Base-by-base conservation (phyloP, 2,797 vertebrate genomes). In the Bovichtus diacanthus region DNA sequence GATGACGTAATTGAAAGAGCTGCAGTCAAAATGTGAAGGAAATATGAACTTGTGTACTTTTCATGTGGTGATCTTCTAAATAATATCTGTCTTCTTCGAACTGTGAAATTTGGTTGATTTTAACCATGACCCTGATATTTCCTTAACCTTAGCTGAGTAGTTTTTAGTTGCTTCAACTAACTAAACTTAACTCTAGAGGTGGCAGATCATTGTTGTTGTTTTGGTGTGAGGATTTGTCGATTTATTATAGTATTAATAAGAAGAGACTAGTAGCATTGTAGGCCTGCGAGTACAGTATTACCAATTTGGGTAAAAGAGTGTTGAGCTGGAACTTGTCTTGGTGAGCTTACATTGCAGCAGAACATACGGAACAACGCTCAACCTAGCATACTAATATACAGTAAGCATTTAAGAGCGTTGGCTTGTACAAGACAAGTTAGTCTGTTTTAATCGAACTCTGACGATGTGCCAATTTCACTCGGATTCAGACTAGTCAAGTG, bases 311-410 rank as follows among this genome's bases (percentile, higher is more conserved):
- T n/a, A n/a, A n/a, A n/a, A n/a, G n/a, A n/a, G n/a, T n/a, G n/a
- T n/a, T 0, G 58, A 49, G 47, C 10, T 23, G 47, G 5, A 11
- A 0, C 0, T 23, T 23, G 21, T 10, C n/a, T 6, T 49, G 10
- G 3, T 34, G 31, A 56, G 54, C 31, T 36, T 3, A 4, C 36
- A 3, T 6, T 60, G 38, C 23, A 27, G 43, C 38, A 27, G 38
- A 43, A 41, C 21, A n/a, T n/a, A n/a, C n/a, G n/a, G 10, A 38
- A 29, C 21, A 23, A 59, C 10, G n/a, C 19, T 44, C 3, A 25
- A 59, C 47, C 49, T 25, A 29, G 50, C 50, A 53, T 16, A 53
- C n/a, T 31, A 25, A 53, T 53, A 29, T 29, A n/a, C n/a, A n/a
- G n/a, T n/a, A n/a, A n/a, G n/a, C n/a, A n/a, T n/a, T n/a, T n/a